Conservation (phyloP, 2,113 vertebrate genomes). For the Noctilio leporinus region DNA sequence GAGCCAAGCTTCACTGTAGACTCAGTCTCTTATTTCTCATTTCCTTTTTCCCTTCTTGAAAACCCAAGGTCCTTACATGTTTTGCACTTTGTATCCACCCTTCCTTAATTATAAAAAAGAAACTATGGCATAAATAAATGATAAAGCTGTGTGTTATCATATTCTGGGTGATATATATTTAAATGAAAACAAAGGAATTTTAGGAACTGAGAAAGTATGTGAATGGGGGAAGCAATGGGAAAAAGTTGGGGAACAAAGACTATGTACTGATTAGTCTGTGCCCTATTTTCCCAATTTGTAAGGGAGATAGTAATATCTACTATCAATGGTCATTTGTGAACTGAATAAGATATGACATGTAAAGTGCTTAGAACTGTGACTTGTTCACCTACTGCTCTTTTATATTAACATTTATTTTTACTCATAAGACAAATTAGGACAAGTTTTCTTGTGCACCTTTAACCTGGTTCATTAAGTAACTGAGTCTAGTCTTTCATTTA, state of each 20-base stretch:
- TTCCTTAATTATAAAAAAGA: constrained; percentile 16
- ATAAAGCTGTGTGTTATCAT: constrained; percentile 28
- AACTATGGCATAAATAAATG: constrained; percentile 32
- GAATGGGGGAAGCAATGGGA: not conserved
- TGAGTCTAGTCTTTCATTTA: not conserved
- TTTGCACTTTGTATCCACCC: constrained; percentile 1
- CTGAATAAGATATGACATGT: not conserved
- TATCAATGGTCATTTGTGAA: not conserved
- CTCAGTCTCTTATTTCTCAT: not conserved
- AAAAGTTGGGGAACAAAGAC: not conserved
- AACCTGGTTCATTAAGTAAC: constrained; percentile 11
- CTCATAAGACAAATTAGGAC: not conserved
- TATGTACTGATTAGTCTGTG: not conserved
- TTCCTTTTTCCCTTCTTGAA: not conserved
- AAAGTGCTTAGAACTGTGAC: not conserved
- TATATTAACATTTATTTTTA: constrained; percentile 31
- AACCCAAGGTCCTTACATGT: not conserved
- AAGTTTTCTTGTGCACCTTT: not conserved
- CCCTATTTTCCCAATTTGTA: not conserved
- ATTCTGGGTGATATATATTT: not conserved
- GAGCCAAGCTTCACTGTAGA: constrained; percentile 6
- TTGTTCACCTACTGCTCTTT: constrained; percentile 20
- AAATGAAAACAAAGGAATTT: constrained; percentile 23
- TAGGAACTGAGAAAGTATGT: not conserved
- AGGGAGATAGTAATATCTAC: not conserved